Evolutionary conservation across 2,888 invertebrate genomes (phyloP).

Genomic region (Tetheella fluctuosa): DNA sequence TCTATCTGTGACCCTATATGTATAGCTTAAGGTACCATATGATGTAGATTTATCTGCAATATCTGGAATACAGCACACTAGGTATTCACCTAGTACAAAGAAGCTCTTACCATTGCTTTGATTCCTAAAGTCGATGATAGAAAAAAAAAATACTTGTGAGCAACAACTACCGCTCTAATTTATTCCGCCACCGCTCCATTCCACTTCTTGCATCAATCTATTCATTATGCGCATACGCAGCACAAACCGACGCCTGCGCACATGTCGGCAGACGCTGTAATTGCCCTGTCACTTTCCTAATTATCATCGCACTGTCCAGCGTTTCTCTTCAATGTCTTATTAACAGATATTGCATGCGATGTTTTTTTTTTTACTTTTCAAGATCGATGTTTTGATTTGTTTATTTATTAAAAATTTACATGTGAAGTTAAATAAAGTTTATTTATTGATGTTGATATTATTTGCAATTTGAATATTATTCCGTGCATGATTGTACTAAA

Average conservation of each 20-base stretch:
- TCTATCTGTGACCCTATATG: too few species aligned
- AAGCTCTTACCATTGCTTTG: too few species aligned
- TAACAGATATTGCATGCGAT: slow-evolving; percentile 61
- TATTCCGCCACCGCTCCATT: slow-evolving; percentile 22
- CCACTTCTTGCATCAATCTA: slow-evolving; percentile 17
- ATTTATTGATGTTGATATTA: background rate
- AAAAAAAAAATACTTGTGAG: background rate
- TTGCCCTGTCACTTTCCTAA: slow-evolving; percentile 79
- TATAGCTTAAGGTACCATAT: too few species aligned
- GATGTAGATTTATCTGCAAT: too few species aligned
- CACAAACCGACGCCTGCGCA: slow-evolving; percentile 46
- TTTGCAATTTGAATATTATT: background rate
- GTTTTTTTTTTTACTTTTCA: slow-evolving; percentile 18
- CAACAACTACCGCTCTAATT: background rate
- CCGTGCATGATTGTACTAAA: background rate
- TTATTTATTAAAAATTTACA: background rate
- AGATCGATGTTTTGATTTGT: slow-evolving; percentile 3
- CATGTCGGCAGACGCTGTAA: slow-evolving; percentile 60
- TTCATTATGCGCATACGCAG: slow-evolving; percentile 51
- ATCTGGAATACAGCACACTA: too few species aligned
- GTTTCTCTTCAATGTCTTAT: slow-evolving; percentile 70
- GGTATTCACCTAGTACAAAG: too few species aligned
- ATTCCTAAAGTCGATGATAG: too few species aligned
- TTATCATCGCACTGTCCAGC: slow-evolving; percentile 58
- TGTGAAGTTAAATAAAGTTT: background rate